Conservation (phyloP, 2,797 vertebrate species). For the Peromyscus eremicus region DNA sequence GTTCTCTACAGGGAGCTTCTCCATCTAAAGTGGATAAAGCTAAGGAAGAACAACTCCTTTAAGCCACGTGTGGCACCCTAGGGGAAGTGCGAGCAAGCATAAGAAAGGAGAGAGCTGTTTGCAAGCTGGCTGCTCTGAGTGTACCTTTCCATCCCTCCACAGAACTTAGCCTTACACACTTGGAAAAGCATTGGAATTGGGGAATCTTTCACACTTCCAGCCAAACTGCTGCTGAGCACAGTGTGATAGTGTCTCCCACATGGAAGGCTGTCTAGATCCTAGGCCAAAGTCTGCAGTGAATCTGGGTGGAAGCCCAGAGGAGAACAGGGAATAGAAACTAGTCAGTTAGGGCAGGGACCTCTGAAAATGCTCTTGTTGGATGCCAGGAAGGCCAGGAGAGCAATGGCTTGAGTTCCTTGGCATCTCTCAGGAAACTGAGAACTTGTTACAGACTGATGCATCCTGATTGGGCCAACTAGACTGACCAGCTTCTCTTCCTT, state of each 20-base stretch:
- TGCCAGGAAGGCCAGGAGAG: background rate
- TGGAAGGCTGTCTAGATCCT: background rate
- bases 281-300: background rate
- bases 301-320: background rate
- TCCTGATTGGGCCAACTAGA: background rate
- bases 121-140: background rate
- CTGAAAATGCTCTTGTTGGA: background rate
- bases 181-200: background rate
- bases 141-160: background rate
- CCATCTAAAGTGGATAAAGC: background rate
- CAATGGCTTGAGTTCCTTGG: background rate
- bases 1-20: background rate
- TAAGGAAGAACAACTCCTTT: background rate
- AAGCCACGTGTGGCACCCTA: background rate
- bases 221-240: background rate
- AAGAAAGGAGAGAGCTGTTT: background rate
- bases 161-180: background rate
- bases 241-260: background rate
- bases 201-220: background rate
- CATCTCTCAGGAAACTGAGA: background rate
- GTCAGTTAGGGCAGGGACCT: background rate
- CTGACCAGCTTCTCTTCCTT: background rate
- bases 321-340: background rate
- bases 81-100: background rate
- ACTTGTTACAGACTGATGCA: too few species aligned